Conservation (phyloP, 2,888 invertebrate species). For the Spilosoma lubricipeda region DNA sequence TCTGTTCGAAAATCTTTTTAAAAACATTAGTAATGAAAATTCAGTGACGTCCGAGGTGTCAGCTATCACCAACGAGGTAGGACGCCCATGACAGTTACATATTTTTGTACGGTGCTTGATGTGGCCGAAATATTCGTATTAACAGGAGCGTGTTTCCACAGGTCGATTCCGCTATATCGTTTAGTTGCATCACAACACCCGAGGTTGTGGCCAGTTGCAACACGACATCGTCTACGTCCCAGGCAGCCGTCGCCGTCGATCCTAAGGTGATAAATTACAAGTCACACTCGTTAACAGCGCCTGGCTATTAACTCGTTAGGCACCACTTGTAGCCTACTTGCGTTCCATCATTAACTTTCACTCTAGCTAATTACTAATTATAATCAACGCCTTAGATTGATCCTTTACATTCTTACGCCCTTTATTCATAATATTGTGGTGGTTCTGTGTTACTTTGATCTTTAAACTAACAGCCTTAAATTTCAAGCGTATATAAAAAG, state of each 20-base stretch:
- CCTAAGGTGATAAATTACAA: constrained; percentile 69
- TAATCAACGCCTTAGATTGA: not conserved
- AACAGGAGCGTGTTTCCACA: constrained; percentile 62
- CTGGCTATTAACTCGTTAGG: constrained; percentile 26
- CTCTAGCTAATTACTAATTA: not conserved
- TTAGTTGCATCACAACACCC: constrained; percentile 84
- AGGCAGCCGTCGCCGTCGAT: constrained; percentile 71
- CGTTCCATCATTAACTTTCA: constrained; percentile 14
- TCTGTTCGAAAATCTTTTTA: constrained; percentile 69
- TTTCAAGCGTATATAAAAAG: not conserved
- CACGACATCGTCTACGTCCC: constrained; percentile 74
- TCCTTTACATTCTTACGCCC: not conserved
- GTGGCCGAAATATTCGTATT: constrained; percentile 31
- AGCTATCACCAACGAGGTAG: constrained; percentile 70
- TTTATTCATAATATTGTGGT: too few species aligned
- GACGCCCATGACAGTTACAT: constrained; percentile 48
- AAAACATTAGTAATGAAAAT: constrained; percentile 63
- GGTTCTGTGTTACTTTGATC: too few species aligned
- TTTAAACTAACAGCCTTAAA: not conserved
- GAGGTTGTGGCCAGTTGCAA: constrained; percentile 82
- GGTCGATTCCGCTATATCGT: constrained; percentile 83
- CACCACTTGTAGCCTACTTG: constrained; percentile 58
- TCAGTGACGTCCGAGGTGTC: constrained; percentile 53
- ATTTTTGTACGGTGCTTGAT: constrained; percentile 26
- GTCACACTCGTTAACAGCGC: constrained; percentile 13